These are phyloP conservation scores for Andinoacara biseriatus DNA, from an alignment of 2,113 vertebrate genomes.

Conservation along the genomic window DNA sequence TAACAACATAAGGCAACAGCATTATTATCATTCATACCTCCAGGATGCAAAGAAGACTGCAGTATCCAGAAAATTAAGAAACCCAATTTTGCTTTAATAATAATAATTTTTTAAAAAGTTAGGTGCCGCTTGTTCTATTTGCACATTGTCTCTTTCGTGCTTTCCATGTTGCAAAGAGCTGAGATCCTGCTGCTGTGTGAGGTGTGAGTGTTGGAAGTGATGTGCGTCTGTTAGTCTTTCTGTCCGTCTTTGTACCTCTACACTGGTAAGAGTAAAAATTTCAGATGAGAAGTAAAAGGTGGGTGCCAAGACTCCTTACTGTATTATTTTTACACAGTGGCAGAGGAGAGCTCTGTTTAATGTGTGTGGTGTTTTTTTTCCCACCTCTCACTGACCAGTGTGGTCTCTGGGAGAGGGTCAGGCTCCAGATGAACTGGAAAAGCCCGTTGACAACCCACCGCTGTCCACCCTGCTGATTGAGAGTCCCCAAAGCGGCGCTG, in stretches of 20 bases:
- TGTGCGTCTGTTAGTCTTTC: conserved; percentile 37
- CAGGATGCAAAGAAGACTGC: conserved; percentile 23
- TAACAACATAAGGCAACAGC: background rate
- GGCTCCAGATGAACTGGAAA: conserved; percentile 86
- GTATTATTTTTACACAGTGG: conserved; percentile 22
- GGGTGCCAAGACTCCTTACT: conserved; percentile 29
- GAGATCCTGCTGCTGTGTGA: conserved; percentile 53
- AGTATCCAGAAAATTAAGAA: conserved; percentile 7
- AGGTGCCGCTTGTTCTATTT: conserved; percentile 10
- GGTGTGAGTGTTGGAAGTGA: conserved; percentile 37
- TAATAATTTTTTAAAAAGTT: background rate
- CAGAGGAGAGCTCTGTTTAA: conserved; percentile 24
- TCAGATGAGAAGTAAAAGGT: conserved; percentile 51
- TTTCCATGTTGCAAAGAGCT: conserved; percentile 76
- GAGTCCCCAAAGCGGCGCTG: conserved; percentile 85
- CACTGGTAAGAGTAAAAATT: conserved; percentile 18
- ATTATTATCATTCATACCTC: background rate
- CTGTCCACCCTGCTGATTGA: conserved; percentile 89
- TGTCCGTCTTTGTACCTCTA: conserved; percentile 36
- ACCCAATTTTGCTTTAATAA: background rate
- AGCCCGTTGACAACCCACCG: conserved; percentile 83
- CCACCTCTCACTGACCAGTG: conserved; percentile 75
- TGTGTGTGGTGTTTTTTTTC: conserved; percentile 35
- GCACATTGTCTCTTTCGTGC: conserved; percentile 58
- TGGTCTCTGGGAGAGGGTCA: conserved; percentile 91